phyloP scores from a whole-genome alignment of 2,113 vertebrate species.

The Tragelaphus scriptus region DNA sequence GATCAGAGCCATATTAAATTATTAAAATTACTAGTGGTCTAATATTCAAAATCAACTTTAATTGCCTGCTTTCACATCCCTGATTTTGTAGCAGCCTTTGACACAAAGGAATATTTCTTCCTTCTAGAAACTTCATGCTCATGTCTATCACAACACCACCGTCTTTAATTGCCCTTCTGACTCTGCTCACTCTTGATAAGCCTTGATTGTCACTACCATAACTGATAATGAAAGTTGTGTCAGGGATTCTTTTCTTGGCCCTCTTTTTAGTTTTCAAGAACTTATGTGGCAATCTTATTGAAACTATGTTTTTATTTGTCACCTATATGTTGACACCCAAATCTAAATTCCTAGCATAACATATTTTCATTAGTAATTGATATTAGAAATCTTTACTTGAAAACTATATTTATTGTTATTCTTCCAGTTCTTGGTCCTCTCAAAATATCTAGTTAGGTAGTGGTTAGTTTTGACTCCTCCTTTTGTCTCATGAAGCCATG shows the following conservation, averaged over 20 bases:
- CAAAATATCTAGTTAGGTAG: neutral
- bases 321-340: neutral
- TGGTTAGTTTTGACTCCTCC: neutral
- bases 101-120: neutral
- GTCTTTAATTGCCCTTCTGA: neutral
- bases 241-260: neutral
- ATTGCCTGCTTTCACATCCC: neutral
- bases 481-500: neutral
- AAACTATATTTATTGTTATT: neutral
- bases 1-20: neutral
- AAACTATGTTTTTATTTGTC: neutral
- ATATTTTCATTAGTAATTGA: neutral
- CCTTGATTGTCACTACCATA: neutral
- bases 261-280: neutral
- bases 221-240: neutral
- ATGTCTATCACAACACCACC: too few species aligned
- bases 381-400: neutral
- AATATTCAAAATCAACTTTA: neutral
- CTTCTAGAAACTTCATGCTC: neutral
- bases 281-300: neutral
- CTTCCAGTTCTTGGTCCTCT: neutral
- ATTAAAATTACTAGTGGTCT: neutral
- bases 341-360: neutral
- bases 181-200: neutral
- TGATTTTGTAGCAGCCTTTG: neutral